Conservation (phyloP, 2,113 vertebrate genomes). For the Phyllostomus discolor region DNA sequence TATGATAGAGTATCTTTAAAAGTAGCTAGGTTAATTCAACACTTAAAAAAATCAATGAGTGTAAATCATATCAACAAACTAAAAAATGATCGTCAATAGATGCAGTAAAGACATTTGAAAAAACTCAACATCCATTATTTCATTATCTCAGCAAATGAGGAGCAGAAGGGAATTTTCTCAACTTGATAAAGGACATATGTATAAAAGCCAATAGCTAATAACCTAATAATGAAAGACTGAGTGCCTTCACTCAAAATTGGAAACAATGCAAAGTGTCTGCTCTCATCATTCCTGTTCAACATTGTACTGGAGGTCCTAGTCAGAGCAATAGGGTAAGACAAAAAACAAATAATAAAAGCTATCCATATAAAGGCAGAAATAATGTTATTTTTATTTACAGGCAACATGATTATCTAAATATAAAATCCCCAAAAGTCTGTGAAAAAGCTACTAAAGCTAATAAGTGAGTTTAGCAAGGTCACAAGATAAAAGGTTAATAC, state of each 20-base stretch:
- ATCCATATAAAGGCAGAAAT: background rate
- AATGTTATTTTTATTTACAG: background rate
- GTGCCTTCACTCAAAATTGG: background rate
- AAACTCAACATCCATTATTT: background rate
- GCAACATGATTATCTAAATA: background rate
- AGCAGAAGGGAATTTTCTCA: constrained; percentile 29
- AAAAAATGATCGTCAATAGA: background rate
- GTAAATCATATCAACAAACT: background rate
- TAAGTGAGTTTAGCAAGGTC: background rate
- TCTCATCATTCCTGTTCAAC: background rate
- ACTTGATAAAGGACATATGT: background rate
- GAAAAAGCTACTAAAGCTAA: background rate
- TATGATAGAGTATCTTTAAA: background rate
- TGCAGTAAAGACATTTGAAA: background rate
- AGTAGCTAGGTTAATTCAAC: background rate
- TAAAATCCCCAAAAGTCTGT: background rate
- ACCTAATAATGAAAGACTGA: background rate
- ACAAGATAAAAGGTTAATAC: background rate
- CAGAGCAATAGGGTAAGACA: background rate
- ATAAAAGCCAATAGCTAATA: background rate
- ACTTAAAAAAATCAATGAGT: background rate
- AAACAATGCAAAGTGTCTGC: background rate
- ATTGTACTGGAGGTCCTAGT: background rate
- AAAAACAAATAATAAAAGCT: background rate
- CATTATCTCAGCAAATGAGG: background rate